Evolutionary conservation across 2,888 invertebrate genomes (phyloP).

Genomic region (Cynaeus angustus): DNA sequence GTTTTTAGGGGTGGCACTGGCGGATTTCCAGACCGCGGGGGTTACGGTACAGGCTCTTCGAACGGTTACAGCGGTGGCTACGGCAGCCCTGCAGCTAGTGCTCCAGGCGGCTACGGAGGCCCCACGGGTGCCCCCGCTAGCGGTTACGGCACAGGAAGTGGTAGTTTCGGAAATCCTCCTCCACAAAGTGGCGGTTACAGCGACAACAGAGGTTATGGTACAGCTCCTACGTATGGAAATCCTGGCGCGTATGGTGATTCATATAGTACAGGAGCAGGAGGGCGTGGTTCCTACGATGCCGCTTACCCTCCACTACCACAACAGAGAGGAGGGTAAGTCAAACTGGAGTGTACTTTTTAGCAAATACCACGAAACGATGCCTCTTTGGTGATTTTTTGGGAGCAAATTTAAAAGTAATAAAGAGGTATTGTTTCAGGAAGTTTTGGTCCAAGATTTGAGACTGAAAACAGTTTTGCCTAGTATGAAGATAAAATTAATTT

Average conservation of each 20-base stretch:
- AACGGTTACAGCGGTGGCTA: constrained; percentile 53
- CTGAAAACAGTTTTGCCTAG: constrained; percentile 42
- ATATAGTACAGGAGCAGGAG: constrained; percentile 55
- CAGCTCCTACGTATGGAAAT: constrained; percentile 50
- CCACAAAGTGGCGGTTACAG: constrained; percentile 33
- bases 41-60: constrained; percentile 47
- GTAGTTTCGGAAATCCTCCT: constrained; percentile 33
- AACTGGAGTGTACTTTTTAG: constrained; percentile 23
- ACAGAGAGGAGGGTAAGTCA: constrained; percentile 64
- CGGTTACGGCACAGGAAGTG: constrained; percentile 48
- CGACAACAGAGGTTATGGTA: constrained; percentile 49
- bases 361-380: constrained; percentile 31
- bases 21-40: constrained; percentile 50
- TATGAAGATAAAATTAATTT: constrained; percentile 28
- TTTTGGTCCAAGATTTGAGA: constrained; percentile 44
- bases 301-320: constrained; percentile 65
- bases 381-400: constrained; percentile 30
- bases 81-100: constrained; percentile 32
- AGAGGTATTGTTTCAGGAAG: constrained; percentile 43
- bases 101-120: constrained; percentile 52
- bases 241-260: constrained; percentile 58
- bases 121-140: constrained; percentile 44
- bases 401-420: constrained; percentile 24
- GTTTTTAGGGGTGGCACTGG: constrained; percentile 55
- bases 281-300: constrained; percentile 61